phyloP scores from a whole-genome alignment of 2,797 vertebrate genomes.

The Manis crassicaudata region DNA sequence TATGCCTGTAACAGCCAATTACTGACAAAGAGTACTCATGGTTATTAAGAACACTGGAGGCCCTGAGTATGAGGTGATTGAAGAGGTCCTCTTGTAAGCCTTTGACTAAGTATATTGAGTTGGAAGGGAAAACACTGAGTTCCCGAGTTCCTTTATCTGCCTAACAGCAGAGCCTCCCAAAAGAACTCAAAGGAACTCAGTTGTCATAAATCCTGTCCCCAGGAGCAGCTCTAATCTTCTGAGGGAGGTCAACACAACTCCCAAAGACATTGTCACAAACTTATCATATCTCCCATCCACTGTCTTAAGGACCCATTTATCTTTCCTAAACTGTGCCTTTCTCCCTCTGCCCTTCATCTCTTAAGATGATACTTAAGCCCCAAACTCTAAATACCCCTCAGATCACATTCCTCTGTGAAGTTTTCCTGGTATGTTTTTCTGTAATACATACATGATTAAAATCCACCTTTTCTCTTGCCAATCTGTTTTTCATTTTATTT shows the following conservation, averaged over 20 bases:
- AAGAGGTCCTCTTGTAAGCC: not conserved
- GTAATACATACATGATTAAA: not conserved
- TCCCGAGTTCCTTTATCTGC: slow-evolving; percentile 24
- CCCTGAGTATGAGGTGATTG: not conserved
- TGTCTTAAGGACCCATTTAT: not conserved
- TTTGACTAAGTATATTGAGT: not conserved
- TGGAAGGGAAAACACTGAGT: slow-evolving; percentile 6
- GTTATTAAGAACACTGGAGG: not conserved
- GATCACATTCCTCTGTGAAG: not conserved
- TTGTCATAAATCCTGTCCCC: not conserved
- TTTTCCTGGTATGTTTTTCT: not conserved
- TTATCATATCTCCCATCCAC: not conserved
- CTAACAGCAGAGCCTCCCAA: not conserved
- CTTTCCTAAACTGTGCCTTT: not conserved
- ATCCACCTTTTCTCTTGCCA: not conserved
- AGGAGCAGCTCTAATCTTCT: not conserved
- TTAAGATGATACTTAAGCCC: not conserved
- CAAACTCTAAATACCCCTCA: not conserved
- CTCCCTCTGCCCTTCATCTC: not conserved
- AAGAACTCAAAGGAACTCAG: not conserved
- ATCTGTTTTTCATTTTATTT: slow-evolving; percentile 2
- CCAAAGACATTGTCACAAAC: not conserved
- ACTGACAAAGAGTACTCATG: not conserved
- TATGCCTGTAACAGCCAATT: not conserved
- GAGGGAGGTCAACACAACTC: not conserved